A percentile compares a stretch with the other conserved stretches of the same genome.
These are phyloP conservation scores for Pammene fasciana DNA, from an alignment of 2,888 invertebrate genomes.

Conservation along the genomic window DNA sequence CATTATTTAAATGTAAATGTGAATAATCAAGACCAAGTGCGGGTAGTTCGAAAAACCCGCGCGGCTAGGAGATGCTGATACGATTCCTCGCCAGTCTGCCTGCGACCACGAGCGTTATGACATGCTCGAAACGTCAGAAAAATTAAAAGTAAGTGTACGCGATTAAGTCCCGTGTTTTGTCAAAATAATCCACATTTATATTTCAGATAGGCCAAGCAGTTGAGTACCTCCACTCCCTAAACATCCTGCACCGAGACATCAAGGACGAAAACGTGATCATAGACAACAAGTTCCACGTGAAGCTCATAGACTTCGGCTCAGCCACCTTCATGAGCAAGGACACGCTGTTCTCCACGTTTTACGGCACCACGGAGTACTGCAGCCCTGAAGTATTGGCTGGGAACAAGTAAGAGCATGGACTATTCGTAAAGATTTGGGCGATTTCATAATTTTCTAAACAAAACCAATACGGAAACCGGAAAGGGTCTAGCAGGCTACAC, in stretches of 20 bases:
- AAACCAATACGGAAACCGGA: too few relatives aligned
- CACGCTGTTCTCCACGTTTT: constrained; percentile 87
- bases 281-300: constrained; percentile 87
- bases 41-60: too few relatives aligned
- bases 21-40: too few relatives aligned
- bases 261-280: constrained; percentile 91
- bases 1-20: too few relatives aligned
- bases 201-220: constrained; percentile 87
- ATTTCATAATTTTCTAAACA: too few relatives aligned
- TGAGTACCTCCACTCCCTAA: constrained; percentile 85
- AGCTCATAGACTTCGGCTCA: constrained; percentile 90
- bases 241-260: constrained; percentile 88
- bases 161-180: too few relatives aligned
- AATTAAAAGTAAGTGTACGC: too few relatives aligned
- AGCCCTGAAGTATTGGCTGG: constrained; percentile 89
- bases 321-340: constrained; percentile 86
- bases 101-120: too few relatives aligned
- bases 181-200: constrained; percentile 2
- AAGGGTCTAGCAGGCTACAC: too few relatives aligned
- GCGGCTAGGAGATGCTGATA: too few relatives aligned
- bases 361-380: constrained; percentile 90
- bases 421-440: not conserved
- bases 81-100: too few relatives aligned
- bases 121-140: too few relatives aligned
- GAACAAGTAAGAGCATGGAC: constrained; percentile 78